Conservation (phyloP, 2,113 vertebrate genomes). For the Gymnogyps californianus region DNA sequence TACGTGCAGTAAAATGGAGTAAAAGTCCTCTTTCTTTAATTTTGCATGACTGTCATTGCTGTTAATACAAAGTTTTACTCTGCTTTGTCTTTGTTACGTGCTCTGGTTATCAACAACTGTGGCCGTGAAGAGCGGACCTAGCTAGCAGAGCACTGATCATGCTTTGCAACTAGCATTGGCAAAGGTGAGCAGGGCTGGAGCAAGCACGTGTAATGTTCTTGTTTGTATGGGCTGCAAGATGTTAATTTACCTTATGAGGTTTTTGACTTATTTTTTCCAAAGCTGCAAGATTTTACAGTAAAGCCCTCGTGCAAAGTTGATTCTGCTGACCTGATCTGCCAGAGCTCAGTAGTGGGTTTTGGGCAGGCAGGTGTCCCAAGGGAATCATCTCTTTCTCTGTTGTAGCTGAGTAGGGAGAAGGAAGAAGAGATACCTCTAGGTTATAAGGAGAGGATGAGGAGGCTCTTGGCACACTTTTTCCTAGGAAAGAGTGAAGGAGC, state of each 20-base stretch:
- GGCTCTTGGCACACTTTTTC: neutral
- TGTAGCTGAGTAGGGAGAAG: neutral
- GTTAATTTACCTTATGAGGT: neutral
- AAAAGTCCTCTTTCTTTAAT: neutral
- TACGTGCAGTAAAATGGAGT: neutral
- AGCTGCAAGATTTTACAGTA: neutral
- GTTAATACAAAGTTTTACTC: neutral
- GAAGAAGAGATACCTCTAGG: neutral
- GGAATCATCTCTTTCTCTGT: neutral
- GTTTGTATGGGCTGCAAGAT: neutral
- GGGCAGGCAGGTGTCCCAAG: neutral
- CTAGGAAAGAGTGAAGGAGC: neutral
- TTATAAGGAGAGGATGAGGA: neutral
- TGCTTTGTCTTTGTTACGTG: neutral
- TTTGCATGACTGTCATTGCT: neutral
- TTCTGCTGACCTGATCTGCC: neutral
- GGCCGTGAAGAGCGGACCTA: neutral
- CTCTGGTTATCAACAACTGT: neutral
- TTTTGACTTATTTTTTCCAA: neutral
- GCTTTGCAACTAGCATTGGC: neutral
- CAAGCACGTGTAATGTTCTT: accelerated
- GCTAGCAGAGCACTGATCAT: accelerated
- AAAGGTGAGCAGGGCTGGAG: neutral
- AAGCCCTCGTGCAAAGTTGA: neutral
- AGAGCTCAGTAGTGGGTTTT: neutral